Conservation (phyloP, 1,140 invertebrate genomes). For the Leptinotarsa lineolata region DNA sequence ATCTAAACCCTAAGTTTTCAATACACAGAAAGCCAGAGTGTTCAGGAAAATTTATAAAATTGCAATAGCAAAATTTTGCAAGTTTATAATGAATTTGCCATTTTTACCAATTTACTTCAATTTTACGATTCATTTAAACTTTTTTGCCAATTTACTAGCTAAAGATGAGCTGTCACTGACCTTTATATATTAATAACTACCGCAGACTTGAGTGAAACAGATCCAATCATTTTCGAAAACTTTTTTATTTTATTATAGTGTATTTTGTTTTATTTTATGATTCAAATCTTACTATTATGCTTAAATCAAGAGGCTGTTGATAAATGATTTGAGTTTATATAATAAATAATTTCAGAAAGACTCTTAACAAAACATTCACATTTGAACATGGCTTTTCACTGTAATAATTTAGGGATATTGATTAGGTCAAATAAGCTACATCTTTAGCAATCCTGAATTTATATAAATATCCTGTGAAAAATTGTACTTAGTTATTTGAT, state of each 20-base stretch:
- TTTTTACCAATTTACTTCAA: background rate
- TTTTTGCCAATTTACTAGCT: constrained; percentile 2
- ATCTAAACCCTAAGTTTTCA: background rate
- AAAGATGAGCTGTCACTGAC: constrained; percentile 14
- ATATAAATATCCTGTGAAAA: constrained; percentile 24
- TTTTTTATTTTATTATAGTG: background rate
- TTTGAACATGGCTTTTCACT: no score
- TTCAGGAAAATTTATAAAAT: constrained; percentile 14
- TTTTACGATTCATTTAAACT: background rate
- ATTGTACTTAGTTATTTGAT: constrained; percentile 15
- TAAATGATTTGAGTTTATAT: no score
- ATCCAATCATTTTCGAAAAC: background rate
- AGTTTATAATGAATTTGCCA: background rate
- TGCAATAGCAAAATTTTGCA: background rate
- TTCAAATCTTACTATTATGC: no score
- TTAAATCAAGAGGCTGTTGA: no score
- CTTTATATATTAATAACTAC: background rate
- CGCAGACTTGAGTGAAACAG: background rate
- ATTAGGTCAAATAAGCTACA: background rate
- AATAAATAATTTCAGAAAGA: no score
- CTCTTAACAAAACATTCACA: no score
- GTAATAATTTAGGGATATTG: no score
- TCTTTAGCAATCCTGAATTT: constrained; percentile 2
- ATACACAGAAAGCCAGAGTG: constrained; percentile 1
- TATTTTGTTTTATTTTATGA: no score